Conservation (phyloP, 2,888 invertebrate genomes). For the Calliopum simillimum region DNA sequence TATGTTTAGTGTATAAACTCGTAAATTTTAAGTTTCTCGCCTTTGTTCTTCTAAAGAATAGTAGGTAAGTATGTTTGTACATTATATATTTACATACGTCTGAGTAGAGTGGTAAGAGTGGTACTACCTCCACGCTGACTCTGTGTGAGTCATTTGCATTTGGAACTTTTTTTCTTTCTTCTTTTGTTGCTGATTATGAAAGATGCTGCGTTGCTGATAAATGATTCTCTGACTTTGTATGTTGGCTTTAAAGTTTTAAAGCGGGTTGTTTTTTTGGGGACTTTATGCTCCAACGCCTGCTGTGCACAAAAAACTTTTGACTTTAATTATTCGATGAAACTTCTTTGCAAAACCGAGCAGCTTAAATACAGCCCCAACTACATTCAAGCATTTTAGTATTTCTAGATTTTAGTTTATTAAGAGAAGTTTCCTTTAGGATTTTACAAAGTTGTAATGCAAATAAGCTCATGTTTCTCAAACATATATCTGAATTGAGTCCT, state of each 20-base stretch:
- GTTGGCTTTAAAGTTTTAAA: conserved; percentile 49
- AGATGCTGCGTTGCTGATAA: conserved; percentile 66
- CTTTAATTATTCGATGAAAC: no score
- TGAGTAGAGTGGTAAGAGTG: neutral
- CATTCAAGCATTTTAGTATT: no score
- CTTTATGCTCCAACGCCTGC: neutral
- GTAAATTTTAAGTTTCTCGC: neutral
- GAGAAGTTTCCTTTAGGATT: no score
- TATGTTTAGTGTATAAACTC: no score
- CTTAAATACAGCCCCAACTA: no score
- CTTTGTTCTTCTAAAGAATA: conserved; percentile 26
- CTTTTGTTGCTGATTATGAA: conserved; percentile 62
- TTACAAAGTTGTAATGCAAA: no score
- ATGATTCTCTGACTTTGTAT: conserved; percentile 53
- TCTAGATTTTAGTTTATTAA: no score
- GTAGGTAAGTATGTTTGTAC: conserved; percentile 15
- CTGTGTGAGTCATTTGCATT: conserved; percentile 60
- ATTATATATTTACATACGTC: neutral
- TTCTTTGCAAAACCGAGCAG: no score
- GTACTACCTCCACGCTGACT: neutral
- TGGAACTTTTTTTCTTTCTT: conserved; percentile 43
- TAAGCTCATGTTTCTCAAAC: no score
- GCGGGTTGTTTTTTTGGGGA: neutral
- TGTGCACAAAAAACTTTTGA: neutral
- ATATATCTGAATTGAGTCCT: no score